These are phyloP conservation scores for Heliconius melpomene DNA, from an alignment of 1,140 invertebrate species.

Conservation along the genomic window DNA sequence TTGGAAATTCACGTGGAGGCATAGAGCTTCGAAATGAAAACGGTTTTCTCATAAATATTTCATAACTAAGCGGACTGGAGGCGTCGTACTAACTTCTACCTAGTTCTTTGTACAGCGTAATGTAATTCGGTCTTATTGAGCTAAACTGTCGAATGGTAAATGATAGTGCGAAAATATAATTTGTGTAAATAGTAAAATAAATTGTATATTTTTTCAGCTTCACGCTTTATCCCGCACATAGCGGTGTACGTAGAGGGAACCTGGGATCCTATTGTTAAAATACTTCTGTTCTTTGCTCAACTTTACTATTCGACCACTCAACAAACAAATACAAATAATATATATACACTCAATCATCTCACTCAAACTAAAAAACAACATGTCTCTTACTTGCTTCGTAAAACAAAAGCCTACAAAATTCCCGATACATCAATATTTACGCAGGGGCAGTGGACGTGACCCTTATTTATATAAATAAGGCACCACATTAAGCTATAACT, in stretches of 20 bases:
- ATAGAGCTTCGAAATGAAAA: conserved; percentile 54
- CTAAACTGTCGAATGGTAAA: conserved; percentile 27
- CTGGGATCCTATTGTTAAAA: no score
- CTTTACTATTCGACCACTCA: no score
- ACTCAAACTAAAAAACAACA: background rate
- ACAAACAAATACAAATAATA: no score
- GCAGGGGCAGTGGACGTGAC: background rate
- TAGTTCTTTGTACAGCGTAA: conserved; percentile 43
- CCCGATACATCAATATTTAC: background rate
- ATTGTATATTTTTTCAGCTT: no score
- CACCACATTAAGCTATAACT: conserved; percentile 21
- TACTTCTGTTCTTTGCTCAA: no score
- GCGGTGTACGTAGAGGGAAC: no score
- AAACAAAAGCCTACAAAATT: background rate
- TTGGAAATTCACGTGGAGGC: conserved; percentile 50
- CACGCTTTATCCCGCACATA: no score
- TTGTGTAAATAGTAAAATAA: background rate
- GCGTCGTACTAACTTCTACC: conserved; percentile 41
- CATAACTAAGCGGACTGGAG: conserved; percentile 58
- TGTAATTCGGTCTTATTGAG: conserved; percentile 37
- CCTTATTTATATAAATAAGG: conserved; percentile 27
- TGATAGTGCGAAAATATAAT: conserved; percentile 23
- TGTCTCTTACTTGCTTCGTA: no score
- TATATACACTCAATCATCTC: no score
- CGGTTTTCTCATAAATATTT: conserved; percentile 67